Evolutionary conservation across 2,888 invertebrate genomes (phyloP).

Genomic region (Ennomos quercinarius): DNA sequence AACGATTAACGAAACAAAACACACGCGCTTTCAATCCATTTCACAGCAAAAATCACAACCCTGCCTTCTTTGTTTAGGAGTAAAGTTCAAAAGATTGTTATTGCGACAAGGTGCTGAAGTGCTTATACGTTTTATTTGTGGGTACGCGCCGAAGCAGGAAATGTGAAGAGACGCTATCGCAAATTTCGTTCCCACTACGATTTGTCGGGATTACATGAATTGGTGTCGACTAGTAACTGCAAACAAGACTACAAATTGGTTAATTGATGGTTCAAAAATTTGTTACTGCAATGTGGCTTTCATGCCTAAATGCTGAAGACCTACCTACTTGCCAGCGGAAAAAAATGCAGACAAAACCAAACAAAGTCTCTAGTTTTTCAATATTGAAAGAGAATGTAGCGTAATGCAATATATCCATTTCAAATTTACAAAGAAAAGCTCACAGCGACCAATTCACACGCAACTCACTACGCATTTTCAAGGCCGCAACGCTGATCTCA

Average conservation of each 20-base stretch:
- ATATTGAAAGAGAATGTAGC: no score
- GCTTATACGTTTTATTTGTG: slow-evolving; percentile 37
- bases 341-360: not conserved
- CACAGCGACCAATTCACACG: slow-evolving; percentile 66
- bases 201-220: slow-evolving; percentile 33
- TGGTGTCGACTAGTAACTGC: slow-evolving; percentile 20
- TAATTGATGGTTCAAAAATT: no score
- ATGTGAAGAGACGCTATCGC: slow-evolving; percentile 62
- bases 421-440: slow-evolving; percentile 6
- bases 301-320: no score
- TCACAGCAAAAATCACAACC: not conserved
- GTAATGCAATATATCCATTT: not conserved
- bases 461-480: slow-evolving; percentile 59
- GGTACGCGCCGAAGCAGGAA: slow-evolving; percentile 59
- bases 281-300: no score
- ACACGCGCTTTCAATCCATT: not conserved
- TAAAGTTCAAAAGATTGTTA: slow-evolving; percentile 1
- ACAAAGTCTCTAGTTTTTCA: no score
- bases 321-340: no score
- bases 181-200: slow-evolving; percentile 59
- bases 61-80: not conserved
- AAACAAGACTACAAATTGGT: no score
- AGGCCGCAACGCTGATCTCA: slow-evolving; percentile 78
- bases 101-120: slow-evolving; percentile 7
- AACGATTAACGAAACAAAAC: not conserved